Conservation (phyloP, 2,113 vertebrate genomes). For the Sceloporus undulatus region DNA sequence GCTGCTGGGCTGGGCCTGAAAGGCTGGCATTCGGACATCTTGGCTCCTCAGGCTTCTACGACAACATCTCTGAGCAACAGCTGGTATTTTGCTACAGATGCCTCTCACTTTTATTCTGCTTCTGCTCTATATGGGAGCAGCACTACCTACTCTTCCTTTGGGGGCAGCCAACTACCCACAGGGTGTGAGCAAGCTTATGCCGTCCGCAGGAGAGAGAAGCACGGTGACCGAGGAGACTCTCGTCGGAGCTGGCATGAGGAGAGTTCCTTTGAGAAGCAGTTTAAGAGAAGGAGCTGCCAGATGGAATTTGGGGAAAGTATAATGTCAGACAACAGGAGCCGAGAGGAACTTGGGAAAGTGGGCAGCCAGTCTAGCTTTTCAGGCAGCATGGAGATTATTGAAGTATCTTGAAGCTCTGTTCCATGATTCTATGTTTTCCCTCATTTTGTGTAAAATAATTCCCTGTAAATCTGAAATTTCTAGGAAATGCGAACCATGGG, state of each 20-base stretch:
- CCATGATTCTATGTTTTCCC: neutral
- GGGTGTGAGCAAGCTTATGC: conserved; percentile 81
- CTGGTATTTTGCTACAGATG: conserved; percentile 90
- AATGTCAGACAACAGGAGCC: conserved; percentile 81
- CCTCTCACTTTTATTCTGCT: conserved; percentile 87
- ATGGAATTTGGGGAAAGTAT: conserved; percentile 94
- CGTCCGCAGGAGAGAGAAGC: conserved; percentile 85
- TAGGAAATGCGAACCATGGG: conserved; percentile 53
- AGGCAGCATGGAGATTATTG: conserved; percentile 95
- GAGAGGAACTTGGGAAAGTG: conserved; percentile 88
- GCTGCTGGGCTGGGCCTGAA: conserved; percentile 82
- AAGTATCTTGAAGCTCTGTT: conserved; percentile 87
- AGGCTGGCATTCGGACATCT: conserved; percentile 94
- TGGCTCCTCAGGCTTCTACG: conserved; percentile 83
- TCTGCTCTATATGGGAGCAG: conserved; percentile 82
- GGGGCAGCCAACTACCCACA: conserved; percentile 83
- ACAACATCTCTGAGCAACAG: conserved; percentile 81
- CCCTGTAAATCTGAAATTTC: conserved; percentile 80
- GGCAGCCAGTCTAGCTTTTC: conserved; percentile 92
- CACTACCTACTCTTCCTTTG: conserved; percentile 75
- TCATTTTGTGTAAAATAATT: conserved; percentile 54
- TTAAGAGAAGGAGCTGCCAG: conserved; percentile 94
- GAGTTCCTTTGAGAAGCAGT: conserved; percentile 96
- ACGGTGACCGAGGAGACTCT: conserved; percentile 84
- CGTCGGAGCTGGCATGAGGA: conserved; percentile 96